phyloP scores from a whole-genome alignment of 2,113 vertebrate genomes.

The Pycnonotus jocosus region DNA sequence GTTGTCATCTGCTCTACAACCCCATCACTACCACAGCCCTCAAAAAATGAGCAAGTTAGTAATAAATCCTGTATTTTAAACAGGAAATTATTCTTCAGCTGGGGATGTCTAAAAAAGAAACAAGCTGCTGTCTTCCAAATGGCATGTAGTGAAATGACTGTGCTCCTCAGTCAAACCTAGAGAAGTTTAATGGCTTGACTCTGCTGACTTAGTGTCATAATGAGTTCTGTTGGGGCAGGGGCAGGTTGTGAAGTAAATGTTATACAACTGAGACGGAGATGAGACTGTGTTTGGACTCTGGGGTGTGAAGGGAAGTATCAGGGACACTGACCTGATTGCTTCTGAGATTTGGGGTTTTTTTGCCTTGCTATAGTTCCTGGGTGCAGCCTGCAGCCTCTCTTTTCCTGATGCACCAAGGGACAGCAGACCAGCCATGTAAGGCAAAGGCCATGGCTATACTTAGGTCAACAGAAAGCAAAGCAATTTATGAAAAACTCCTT shows the following conservation, averaged over 20 bases:
- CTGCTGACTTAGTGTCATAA: not conserved
- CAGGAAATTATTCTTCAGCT: slow-evolving; percentile 6
- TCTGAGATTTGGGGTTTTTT: not conserved
- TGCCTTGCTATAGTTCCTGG: not conserved
- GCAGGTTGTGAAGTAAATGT: not conserved
- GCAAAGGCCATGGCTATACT: not conserved
- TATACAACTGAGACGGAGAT: not conserved
- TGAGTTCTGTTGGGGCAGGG: not conserved
- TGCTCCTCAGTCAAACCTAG: not conserved
- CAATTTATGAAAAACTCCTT: not conserved
- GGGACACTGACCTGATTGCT: not conserved
- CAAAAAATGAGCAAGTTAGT: not conserved
- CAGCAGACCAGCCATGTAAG: not conserved
- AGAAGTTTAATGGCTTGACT: not conserved
- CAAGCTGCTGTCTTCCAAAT: not conserved
- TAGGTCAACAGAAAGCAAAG: not conserved
- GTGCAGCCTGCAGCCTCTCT: not conserved
- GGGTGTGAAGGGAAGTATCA: not conserved
- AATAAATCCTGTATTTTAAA: slow-evolving; percentile 26
- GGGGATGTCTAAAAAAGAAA: not conserved
- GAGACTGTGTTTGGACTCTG: not conserved
- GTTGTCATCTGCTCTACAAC: not conserved
- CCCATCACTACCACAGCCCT: not conserved
- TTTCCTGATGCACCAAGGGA: not conserved
- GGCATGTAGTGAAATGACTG: not conserved